Evolutionary conservation across 2,113 vertebrate species (phyloP), one percentile per base, ranked within the genome.

Genomic region (Micronycteris hirsuta): DNA sequence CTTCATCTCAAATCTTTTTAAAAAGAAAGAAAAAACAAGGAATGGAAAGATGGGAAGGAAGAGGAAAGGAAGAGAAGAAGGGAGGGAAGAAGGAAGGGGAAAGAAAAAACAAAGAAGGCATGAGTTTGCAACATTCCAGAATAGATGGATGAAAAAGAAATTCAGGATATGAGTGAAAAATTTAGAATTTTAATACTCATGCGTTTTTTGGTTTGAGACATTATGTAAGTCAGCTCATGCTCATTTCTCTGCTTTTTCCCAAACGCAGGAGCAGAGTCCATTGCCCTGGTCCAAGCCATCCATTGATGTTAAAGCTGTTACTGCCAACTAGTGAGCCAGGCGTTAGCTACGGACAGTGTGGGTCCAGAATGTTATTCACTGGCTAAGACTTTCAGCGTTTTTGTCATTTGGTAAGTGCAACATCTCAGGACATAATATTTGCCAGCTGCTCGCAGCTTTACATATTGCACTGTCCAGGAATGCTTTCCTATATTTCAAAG

Each of bases 1-100:
- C 52, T 84, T 93, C 43, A 94, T 68, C 19, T 81, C 31, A 22
- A 86, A 24, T 81, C 9, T 89, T 95, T 92, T n/a, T 41, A 95
- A 86, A 86, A 68, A 41, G 15, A 63, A 45, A 63, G 58, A 17
- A 19, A 12, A 22, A 36, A 15, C 49, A 17, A 85, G 63, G 8
- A 36, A 17, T 49, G 47, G 14, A 19, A 12, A 63, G 12, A 36
- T 65, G 19, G 3, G 43, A 13, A 86, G 20, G 16, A 33, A 33
- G 16, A 47, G 54, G n/a, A 31, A 45, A 74, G 9, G 24, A 36
- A 24, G 20, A 43, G 8, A 31, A 9, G 24, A 16, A 11, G 19
- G 20, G 49, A 22, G 41, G 3, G 10, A 4, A 63, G 28, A n/a
- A 28, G 10, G 11, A 26, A 41, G 8, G 1, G 4, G 28, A 33